A percentile compares a stretch with the other conserved stretches of the same genome.
Conservation (phyloP, 2,888 invertebrate species). For the Drosophila subsilvestris region DNA sequence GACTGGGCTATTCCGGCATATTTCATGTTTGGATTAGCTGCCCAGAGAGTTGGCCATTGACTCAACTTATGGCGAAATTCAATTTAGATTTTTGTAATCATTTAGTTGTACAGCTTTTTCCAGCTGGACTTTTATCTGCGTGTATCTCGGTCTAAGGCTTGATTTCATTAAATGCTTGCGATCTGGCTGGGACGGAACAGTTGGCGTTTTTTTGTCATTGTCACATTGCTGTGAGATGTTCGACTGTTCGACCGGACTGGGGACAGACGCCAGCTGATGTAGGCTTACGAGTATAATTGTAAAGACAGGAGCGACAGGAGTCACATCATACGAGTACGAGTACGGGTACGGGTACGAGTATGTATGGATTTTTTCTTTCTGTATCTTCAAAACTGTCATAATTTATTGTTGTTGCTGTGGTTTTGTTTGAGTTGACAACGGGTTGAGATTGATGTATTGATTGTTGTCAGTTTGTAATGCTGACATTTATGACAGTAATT, state of each 20-base stretch:
- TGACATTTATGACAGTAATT: slow-evolving; percentile 78
- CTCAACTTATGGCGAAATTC: slow-evolving; percentile 80
- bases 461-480: slow-evolving; percentile 73
- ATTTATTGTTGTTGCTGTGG: slow-evolving; percentile 58
- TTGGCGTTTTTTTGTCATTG: slow-evolving; percentile 44
- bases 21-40: slow-evolving; percentile 67
- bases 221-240: slow-evolving; percentile 64
- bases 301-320: slow-evolving; percentile 19
- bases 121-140: slow-evolving; percentile 33
- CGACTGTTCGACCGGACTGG: slow-evolving; percentile 15
- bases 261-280: slow-evolving; percentile 56
- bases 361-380: slow-evolving; percentile 35
- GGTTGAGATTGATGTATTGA: slow-evolving; percentile 74
- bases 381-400: slow-evolving; percentile 72
- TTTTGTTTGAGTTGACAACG: slow-evolving; percentile 56
- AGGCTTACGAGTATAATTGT: slow-evolving; percentile 59
- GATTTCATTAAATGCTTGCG: slow-evolving; percentile 70
- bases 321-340: slow-evolving; percentile 2
- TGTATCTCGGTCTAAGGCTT: slow-evolving; percentile 44
- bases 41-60: slow-evolving; percentile 50
- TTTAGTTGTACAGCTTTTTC: slow-evolving; percentile 68
- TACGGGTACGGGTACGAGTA: slow-evolving; percentile 8
- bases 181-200: background rate
- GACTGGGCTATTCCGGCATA: slow-evolving; percentile 59
- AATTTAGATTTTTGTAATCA: slow-evolving; percentile 79